Base-by-base conservation (phyloP, 2,113 vertebrate species). In the Plectropomus leopardus region DNA sequence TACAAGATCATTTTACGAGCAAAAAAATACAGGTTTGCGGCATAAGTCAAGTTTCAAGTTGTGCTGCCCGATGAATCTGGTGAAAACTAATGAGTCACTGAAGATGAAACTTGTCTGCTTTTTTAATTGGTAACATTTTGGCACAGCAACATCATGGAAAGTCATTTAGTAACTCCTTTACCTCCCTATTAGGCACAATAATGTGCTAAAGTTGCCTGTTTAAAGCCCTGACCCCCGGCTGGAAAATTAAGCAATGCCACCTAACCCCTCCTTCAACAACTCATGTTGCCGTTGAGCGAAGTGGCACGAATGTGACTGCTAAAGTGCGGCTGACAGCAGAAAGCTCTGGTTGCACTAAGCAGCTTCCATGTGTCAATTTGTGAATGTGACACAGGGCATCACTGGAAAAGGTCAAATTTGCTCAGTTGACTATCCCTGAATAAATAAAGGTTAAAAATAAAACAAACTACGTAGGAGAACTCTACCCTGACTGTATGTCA, bases 371-470 rank as follows among this genome's bases (percentile, higher is more conserved):
- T 70, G 75, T 67, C 78, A 60, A 8, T 17, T 65, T 67, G 72
- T 57, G 24, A 87, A 76, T 54, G 80, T 59, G 78, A 72, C 60
- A 70, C 61, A 19, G 28, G 24, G 30, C 58, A 42, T 66, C 59
- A 16, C 45, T 65, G 61, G 72, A 67, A 65, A 67, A 78, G 50
- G 82, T 87, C 79, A 66, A 5, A 55, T 42, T 24, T 57, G 51
- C n/a, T 19, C 40, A 1, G 30, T 24, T 63, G 69, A 75, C 64
- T 61, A 16, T 40, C 48, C 30, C 3, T 34, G 24, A 57, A 61
- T 61, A 76, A 76, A 65, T 23, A 80, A 60, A 65, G 47, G 54
- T 69, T 53, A 1, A 28, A 78, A 68, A 69, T 4, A 74, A 67
- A 71, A 70, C 9, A 71, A n/a, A 2, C 21, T 40, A 23, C 26